Percentiles rank a stretch among this genome's conserved stretches.
Conservation (phyloP, 2,888 invertebrate genomes). For the Zhuqinia jingwanae region DNA sequence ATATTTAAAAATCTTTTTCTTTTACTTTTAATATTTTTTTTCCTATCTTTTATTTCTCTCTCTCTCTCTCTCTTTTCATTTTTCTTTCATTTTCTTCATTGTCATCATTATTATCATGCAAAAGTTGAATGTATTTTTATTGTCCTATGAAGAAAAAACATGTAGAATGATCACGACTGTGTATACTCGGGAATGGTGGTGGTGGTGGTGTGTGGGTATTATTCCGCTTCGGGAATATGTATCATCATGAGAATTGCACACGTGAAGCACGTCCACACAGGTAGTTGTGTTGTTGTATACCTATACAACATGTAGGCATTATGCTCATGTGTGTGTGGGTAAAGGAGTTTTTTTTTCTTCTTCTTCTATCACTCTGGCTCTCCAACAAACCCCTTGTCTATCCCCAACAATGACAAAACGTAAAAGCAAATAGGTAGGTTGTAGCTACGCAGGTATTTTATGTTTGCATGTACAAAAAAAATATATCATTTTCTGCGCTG, state of each 20-base stretch:
- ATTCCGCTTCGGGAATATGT: not conserved
- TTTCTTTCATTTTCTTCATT: not conserved
- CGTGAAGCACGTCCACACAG: constrained; percentile 32
- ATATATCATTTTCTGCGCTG: not conserved
- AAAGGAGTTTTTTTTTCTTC: constrained; percentile 15
- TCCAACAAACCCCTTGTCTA: no score
- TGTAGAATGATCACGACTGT: not conserved
- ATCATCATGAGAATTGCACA: not conserved
- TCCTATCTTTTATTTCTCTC: constrained; percentile 34
- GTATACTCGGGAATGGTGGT: not conserved
- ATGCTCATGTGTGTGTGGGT: not conserved
- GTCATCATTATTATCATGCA: not conserved
- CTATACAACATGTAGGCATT: no score
- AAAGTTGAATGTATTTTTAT: not conserved
- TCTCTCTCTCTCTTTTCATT: no score
- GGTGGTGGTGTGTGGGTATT: not conserved
- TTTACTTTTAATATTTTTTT: constrained; percentile 31
- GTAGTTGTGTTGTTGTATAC: not conserved
- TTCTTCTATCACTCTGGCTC: not conserved
- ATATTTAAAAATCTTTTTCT: not conserved
- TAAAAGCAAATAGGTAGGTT: not conserved
- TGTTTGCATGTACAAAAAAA: constrained; percentile 3
- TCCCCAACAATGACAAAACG: not conserved
- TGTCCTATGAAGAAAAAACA: not conserved
- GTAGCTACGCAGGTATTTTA: no score